Evolutionary conservation across 2,888 invertebrate genomes (phyloP).

Genomic region (Drosophila setosimentum): DNA sequence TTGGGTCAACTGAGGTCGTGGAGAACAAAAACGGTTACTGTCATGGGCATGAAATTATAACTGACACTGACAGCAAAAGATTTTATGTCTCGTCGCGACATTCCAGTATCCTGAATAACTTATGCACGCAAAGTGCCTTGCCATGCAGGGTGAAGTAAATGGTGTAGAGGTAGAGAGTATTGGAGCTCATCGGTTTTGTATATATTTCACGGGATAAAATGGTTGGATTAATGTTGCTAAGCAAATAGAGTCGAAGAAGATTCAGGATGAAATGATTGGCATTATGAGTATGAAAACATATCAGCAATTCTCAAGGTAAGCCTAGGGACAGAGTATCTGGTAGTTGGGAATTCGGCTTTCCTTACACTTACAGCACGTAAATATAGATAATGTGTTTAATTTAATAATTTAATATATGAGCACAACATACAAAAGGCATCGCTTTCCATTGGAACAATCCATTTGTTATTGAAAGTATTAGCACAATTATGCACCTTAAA

Average conservation of each 20-base stretch:
- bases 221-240: not conserved
- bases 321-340: not conserved
- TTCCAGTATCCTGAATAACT: slow-evolving; percentile 73
- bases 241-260: not conserved
- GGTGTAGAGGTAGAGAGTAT: slow-evolving; percentile 3
- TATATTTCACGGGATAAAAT: slow-evolving; percentile 12
- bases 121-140: slow-evolving; percentile 71
- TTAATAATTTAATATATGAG: not conserved
- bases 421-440: not conserved
- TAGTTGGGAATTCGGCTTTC: not conserved
- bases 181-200: slow-evolving; percentile 28
- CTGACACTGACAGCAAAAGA: slow-evolving; percentile 68
- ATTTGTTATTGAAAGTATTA: not conserved
- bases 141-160: slow-evolving; percentile 29
- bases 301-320: not conserved
- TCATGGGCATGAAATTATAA: slow-evolving; percentile 65
- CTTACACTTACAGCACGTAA: not conserved
- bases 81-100: slow-evolving; percentile 62
- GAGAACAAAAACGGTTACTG: slow-evolving; percentile 18
- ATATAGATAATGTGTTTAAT: not conserved
- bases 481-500: not conserved
- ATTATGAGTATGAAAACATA: not conserved
- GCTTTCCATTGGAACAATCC: not conserved
- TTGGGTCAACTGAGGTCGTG: slow-evolving; percentile 53
- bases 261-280: not conserved